These are phyloP conservation scores for Zele albiditarsus DNA, from an alignment of 2,888 invertebrate genomes.

Conservation along the genomic window DNA sequence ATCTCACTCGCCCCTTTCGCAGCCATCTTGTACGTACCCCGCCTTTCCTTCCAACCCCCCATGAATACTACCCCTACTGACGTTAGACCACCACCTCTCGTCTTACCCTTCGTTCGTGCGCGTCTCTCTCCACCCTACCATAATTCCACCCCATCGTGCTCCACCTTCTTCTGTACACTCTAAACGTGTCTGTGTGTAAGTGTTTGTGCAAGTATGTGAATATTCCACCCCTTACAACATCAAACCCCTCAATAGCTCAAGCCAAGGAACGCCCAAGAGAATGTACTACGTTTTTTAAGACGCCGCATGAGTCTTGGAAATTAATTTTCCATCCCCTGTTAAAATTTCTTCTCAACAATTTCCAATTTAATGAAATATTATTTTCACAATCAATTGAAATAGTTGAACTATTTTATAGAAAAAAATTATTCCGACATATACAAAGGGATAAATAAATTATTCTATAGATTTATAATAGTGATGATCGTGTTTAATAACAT, in stretches of 20 bases:
- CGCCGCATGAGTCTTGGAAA: neutral
- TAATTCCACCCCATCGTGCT: conserved; percentile 51
- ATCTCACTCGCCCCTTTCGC: conserved; percentile 54
- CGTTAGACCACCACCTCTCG: conserved; percentile 62
- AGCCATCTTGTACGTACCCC: conserved; percentile 69
- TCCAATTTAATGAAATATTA: too few species aligned
- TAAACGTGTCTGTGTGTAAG: conserved; percentile 39
- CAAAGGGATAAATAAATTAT: neutral
- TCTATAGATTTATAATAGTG: neutral
- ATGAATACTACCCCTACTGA: conserved; percentile 57
- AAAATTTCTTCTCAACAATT: too few species aligned
- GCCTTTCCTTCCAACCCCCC: conserved; percentile 62
- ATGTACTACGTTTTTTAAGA: conserved; percentile 8
- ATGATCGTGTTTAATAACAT: neutral
- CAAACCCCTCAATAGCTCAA: conserved; percentile 52
- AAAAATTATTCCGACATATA: neutral
- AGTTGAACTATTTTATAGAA: neutral
- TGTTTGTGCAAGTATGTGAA: neutral
- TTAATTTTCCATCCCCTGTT: neutral
- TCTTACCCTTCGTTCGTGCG: conserved; percentile 60
- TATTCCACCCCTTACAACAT: conserved; percentile 57
- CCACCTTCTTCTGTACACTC: conserved; percentile 50
- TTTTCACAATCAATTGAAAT: too few species aligned
- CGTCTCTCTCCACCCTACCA: conserved; percentile 39
- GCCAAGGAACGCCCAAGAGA: conserved; percentile 25